Conservation (phyloP, 1,140 invertebrate genomes). For the Stegodyphus mimosarum region DNA sequence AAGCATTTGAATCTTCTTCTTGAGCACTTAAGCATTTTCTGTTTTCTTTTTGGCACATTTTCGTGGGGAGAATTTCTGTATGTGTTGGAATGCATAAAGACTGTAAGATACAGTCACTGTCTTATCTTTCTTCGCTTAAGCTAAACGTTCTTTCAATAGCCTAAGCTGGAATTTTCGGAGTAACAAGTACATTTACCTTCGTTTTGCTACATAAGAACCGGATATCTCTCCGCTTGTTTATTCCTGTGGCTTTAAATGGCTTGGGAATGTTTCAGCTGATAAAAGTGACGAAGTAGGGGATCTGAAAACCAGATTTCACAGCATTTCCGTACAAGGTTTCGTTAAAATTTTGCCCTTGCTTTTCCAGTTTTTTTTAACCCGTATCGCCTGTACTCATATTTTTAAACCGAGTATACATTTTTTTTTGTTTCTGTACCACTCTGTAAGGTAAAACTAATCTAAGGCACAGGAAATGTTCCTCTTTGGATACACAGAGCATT, state of each 20-base stretch:
- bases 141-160: not conserved
- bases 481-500: too few species aligned
- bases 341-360: too few species aligned
- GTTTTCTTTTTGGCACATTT: not conserved
- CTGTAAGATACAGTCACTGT: not conserved
- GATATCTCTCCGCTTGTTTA: not conserved
- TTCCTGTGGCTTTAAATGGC: not conserved
- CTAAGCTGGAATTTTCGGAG: not conserved
- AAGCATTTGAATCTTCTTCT: too few species aligned
- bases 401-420: too few species aligned
- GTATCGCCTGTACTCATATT: too few species aligned
- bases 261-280: not conserved
- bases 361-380: too few species aligned
- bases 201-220: not conserved
- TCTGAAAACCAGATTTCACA: not conserved
- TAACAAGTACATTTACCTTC: not conserved
- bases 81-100: not conserved
- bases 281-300: not conserved
- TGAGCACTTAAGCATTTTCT: too few species aligned
- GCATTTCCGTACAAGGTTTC: too few species aligned
- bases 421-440: too few species aligned
- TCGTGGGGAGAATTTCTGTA: not conserved
- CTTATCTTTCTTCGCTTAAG: not conserved
- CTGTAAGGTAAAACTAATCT: too few species aligned
- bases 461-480: too few species aligned